Percentiles rank a stretch among this genome's conserved stretches.
Conservation (phyloP, 1,140 invertebrate species). For the Pogonus chalceus region DNA sequence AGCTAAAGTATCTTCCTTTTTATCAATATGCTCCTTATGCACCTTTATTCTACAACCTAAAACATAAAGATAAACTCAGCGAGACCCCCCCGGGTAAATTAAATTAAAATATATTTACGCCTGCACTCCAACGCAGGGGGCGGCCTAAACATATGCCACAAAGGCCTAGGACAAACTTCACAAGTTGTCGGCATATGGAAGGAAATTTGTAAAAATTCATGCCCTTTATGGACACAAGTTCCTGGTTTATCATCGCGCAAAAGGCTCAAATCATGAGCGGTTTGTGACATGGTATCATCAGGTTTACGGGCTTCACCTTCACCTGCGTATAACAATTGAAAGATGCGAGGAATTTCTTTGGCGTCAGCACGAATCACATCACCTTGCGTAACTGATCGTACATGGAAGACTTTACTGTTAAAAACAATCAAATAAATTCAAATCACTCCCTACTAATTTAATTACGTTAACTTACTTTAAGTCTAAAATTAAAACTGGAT, state of each 20-base stretch:
- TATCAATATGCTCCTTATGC: conserved; percentile 86
- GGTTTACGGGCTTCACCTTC: conserved; percentile 85
- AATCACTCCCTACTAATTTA: neutral
- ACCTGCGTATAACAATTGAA: conserved; percentile 89
- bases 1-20: conserved; percentile 72
- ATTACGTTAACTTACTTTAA: conserved; percentile 58
- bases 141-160: conserved; percentile 95
- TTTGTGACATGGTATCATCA: conserved; percentile 50
- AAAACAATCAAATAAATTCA: neutral
- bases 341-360: conserved; percentile 98
- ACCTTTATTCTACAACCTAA: conserved; percentile 93
- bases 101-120: conserved; percentile 49
- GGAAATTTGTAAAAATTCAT: conserved; percentile 91
- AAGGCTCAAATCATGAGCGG: conserved; percentile 34
- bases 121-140: conserved; percentile 93
- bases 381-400: conserved; percentile 93
- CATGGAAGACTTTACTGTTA: conserved; percentile 94
- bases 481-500: conserved; percentile 90
- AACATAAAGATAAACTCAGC: no score
- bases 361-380: conserved; percentile 97
- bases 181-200: conserved; percentile 98
- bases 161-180: conserved; percentile 91
- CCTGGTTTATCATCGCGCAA: conserved; percentile 57
- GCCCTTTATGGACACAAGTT: conserved; percentile 81
- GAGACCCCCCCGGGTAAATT: no score